Conservation (phyloP, 2,888 invertebrate genomes). For the Eupelmus urozonus region DNA sequence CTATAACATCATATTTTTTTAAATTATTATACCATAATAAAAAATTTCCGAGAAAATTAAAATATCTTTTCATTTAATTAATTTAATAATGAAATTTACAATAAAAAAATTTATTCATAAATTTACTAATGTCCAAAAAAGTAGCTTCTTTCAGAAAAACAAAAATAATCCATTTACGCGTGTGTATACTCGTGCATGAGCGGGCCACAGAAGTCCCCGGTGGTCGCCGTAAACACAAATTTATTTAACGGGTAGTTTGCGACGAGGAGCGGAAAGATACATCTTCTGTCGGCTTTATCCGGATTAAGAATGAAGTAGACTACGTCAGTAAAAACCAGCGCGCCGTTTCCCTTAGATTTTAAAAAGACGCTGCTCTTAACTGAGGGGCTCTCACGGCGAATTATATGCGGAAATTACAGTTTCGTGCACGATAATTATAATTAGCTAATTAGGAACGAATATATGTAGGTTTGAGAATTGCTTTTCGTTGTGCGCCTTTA, state of each 20-base stretch:
- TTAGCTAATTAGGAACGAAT: background rate
- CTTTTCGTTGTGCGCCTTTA: too few species aligned
- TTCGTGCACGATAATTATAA: background rate
- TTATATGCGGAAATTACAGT: background rate
- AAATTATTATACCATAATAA: too few species aligned
- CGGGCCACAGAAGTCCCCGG: constrained; percentile 15
- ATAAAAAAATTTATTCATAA: too few species aligned
- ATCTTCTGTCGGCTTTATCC: constrained; percentile 63
- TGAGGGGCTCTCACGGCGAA: background rate
- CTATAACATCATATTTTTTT: too few species aligned
- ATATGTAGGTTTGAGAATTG: too few species aligned
- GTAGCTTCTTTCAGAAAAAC: too few species aligned
- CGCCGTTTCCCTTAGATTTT: constrained; percentile 6
- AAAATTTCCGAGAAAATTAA: too few species aligned
- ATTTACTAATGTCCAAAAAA: too few species aligned
- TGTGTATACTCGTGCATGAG: too few species aligned
- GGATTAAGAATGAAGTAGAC: constrained; percentile 64
- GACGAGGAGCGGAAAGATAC: constrained; percentile 11
- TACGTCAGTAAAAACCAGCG: constrained; percentile 12
- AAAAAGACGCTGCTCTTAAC: background rate
- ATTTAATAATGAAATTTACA: too few species aligned
- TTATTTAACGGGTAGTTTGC: constrained; percentile 67
- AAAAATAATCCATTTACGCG: too few species aligned
- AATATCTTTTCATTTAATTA: too few species aligned
- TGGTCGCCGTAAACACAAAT: constrained; percentile 71